Evolutionary conservation across 2,888 invertebrate genomes (phyloP), one percentile per base, ranked within the genome.

Genomic region (Apotomis betuletana): DNA sequence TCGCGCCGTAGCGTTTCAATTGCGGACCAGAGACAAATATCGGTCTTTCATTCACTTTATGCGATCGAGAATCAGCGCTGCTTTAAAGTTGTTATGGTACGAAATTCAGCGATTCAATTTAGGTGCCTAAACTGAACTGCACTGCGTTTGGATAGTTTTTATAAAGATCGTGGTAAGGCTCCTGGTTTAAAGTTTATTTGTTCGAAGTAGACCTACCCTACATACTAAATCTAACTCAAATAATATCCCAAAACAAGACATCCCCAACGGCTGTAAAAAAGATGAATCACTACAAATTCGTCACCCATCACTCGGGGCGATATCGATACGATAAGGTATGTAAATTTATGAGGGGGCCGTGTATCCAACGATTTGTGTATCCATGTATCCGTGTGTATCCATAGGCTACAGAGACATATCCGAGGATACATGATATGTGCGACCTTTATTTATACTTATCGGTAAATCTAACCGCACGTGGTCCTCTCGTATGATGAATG

Each of bases 271-370:
- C n/a, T 12, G 41, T 44, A 59, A 46, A 65, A 27, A 67, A 59
- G 61, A 74, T 65, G 75, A 76, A 80, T 78, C 75, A 77, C 77
- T 77, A 84, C 83, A 83, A 84, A 86, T 85, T 79, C 74, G 79
- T 77, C 75, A 78, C 77, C 54, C 55, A n/a, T n/a, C n/a, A 9
- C 84, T 90, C 89, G 75, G 80, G 87, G 87, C 77, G 88, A 89
- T 88, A 80, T 81, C 80, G 76, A 81, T 78, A 75, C 82, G 90
- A 91, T 91, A 91, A 85, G 83, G 81, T 81, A 83, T 85, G 87
- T 86, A 85, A 86, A 91, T 91, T 89, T 89, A 90, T 87, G 87
- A 85, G 81, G 81, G 79, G 82, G 79, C 84, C 81, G 6, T 59
- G 12, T 51, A 67, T 46, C 46, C 46, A 46, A 44, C 65, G 65